Conservation (phyloP, 2,888 invertebrate genomes). For the Acanthosepion lycidas region DNA sequence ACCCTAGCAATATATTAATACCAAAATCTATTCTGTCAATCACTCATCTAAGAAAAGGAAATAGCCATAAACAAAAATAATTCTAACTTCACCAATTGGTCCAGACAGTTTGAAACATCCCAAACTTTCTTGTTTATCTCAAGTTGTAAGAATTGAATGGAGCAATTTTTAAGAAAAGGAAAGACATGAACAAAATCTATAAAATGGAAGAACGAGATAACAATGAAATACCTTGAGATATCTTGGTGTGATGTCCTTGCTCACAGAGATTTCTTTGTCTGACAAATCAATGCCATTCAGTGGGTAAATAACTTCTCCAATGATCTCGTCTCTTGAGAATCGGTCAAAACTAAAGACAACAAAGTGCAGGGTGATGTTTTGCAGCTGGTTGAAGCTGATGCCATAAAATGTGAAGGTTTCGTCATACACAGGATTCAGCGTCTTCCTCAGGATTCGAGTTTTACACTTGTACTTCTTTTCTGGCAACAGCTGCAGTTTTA, state of each 20-base stretch:
- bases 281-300: constrained; percentile 67
- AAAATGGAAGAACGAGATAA: constrained; percentile 41
- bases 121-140: background rate
- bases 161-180: background rate
- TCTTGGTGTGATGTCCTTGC: constrained; percentile 92
- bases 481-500: constrained; percentile 95
- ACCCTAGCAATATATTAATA: no score
- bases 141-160: background rate
- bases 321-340: constrained; percentile 97
- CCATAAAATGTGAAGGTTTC: constrained; percentile 99
- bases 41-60: no score
- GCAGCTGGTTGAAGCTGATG: constrained; percentile 81
- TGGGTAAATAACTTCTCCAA: constrained; percentile 93
- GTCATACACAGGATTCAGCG: constrained; percentile 96
- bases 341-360: constrained; percentile 84
- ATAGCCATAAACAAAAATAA: no score
- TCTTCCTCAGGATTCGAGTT: constrained; percentile 95
- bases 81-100: background rate
- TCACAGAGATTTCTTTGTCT: constrained; percentile 75
- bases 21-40: no score
- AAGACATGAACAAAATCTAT: background rate
- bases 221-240: constrained; percentile 85
- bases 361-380: constrained; percentile 88
- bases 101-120: background rate
- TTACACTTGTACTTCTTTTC: constrained; percentile 98